Evolutionary conservation across 1,140 invertebrate species (phyloP), one percentile per base, ranked within the genome.

Genomic region (Mizuhopecten yessoensis): DNA sequence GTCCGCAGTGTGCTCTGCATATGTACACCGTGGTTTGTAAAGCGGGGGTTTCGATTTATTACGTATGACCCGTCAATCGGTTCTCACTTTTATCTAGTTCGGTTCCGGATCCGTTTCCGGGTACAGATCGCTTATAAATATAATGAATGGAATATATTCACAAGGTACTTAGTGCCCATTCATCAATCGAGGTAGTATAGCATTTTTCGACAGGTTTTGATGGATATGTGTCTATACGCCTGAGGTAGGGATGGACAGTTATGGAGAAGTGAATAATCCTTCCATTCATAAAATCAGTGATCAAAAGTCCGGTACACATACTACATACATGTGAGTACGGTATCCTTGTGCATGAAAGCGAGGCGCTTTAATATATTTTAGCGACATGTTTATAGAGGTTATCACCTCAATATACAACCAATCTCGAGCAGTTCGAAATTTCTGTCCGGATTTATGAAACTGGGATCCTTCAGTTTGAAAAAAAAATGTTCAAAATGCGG

Each of bases 41-140:
- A n/a, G n/a, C n/a, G n/a, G n/a, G n/a, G n/a, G n/a, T n/a, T n/a
- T 49, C 20, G 45, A 49, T 49, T 75, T 5, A 75, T 75, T 75
- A 75, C 29, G 57, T 75, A 29, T 75, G 57, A 75, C 57, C 57
- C 57, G 57, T 75, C 57, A 75, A 75, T 75, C 17, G 57, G 57
- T 75, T 75, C 57, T 75, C 23, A 75, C 57, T 75, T 75, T 75
- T 75, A 75, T 17, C 57, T 75, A 75, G 29, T 29, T 29, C 17
- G 29, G n/a, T 75, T 75, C 57, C 57, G 57, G 57, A n/a, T 75
- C n/a, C 57, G 57, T 75, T 75, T 75, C 57, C 57, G 57, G 57
- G 57, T 75, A n/a, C 29, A 75, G 57, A 13, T 75, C 29, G n/a
- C n/a, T 23, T 75, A n/a, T 39, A 75, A 75, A 29, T 75, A 75